Conservation (phyloP, 2,113 vertebrate genomes). For the Nothoprocta perdicaria region DNA sequence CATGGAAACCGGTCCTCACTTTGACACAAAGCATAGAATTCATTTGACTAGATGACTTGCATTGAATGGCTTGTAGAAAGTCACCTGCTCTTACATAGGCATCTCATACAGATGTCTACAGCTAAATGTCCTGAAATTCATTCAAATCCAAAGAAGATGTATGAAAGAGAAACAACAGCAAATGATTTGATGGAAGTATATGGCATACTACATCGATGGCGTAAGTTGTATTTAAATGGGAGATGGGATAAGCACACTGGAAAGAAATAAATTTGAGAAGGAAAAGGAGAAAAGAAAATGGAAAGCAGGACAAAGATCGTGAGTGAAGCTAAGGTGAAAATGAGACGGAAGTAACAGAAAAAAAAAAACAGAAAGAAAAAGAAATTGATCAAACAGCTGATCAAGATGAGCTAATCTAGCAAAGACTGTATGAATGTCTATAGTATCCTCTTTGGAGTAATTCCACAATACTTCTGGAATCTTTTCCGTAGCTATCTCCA, state of each 20-base stretch:
- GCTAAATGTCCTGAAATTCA: neutral
- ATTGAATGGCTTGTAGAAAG: too few species aligned
- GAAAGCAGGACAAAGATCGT: neutral
- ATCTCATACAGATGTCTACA: neutral
- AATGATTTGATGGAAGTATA: neutral
- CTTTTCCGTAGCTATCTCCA: rapidly evolving
- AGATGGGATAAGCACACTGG: neutral
- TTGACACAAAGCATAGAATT: neutral
- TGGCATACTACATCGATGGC: too few species aligned
- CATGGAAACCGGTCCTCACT: neutral
- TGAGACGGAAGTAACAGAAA: neutral
- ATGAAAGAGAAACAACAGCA: neutral
- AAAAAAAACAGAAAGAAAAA: too few species aligned
- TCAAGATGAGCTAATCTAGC: neutral
- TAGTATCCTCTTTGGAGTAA: neutral
- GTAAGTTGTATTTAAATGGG: neutral
- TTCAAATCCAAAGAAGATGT: neutral
- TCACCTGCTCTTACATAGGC: neutral
- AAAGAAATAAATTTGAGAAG: neutral
- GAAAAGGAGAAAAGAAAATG: too few species aligned
- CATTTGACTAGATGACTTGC: neutral
- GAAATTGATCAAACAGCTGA: neutral
- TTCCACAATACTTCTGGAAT: neutral
- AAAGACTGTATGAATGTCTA: neutral
- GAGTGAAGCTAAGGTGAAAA: neutral